Conservation (phyloP, 64 coral and sea anemone species). For the Stichodactyla helianthus region DNA sequence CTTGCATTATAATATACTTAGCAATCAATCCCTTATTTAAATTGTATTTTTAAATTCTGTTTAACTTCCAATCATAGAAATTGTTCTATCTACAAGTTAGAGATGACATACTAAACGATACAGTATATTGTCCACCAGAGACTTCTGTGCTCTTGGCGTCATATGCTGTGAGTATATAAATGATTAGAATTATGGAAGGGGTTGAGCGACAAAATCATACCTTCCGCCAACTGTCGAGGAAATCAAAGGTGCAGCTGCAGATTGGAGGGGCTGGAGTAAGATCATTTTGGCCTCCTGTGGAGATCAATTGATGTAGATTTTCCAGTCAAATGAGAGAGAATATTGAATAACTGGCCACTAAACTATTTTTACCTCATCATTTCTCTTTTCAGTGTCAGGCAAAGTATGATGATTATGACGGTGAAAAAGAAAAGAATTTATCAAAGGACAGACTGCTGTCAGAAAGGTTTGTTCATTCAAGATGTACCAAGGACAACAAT, state of each 20-base stretch:
- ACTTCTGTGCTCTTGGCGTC: conserved; percentile 78
- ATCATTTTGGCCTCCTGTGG: too few species aligned
- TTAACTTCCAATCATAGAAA: conserved; percentile 37
- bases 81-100: conserved; percentile 93
- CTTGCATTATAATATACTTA: too few species aligned
- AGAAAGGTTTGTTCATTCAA: not conserved
- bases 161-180: conserved; percentile 59
- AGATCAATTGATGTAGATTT: too few species aligned
- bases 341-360: too few species aligned
- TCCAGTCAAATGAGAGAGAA: too few species aligned
- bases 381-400: conserved; percentile 3
- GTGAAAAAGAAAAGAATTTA: not conserved
- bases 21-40: too few species aligned
- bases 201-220: too few species aligned
- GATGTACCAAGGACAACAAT: too few species aligned
- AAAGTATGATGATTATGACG: conserved; percentile 6
- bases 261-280: too few species aligned
- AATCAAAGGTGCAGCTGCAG: too few species aligned
- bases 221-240: too few species aligned
- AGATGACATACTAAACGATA: conserved; percentile 50
- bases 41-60: not conserved
- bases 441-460: not conserved
- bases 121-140: conserved; percentile 65
- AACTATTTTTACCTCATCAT: not conserved
- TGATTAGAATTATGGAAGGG: too few species aligned